Evolutionary conservation across 2,888 invertebrate genomes (phyloP), one percentile per base, ranked within the genome.

Genomic region (Coremacera marginata): DNA sequence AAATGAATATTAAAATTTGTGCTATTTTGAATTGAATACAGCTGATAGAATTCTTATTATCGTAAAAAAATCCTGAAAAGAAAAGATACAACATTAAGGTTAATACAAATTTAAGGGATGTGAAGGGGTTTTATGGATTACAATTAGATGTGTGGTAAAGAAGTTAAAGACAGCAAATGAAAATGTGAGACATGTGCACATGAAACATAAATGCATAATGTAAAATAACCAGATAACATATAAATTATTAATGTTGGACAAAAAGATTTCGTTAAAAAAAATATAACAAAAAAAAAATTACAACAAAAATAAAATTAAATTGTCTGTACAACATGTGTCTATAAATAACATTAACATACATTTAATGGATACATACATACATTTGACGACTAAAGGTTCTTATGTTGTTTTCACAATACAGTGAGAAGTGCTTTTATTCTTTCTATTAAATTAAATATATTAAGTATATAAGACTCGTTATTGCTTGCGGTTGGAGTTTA

Each of bases 261-360:
- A 63, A 9, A 63, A 34, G 3, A 34, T 31, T 27, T 27, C 7
- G 5, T 22, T 27, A 4, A 22, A 60, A n/a, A 19, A 62, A 63
- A 63, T 55, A 55, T 34, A 63, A 63, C 51, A 68, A 51, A 27
- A 68, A 25, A 25, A 63, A 37, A 5, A 14, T 16, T 51, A 71
- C 37, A 57, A 25, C 8, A 27, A 68, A 22, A 37, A 22, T 51
- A 9, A 57, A 34, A 14, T 7, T 8, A 68, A 55, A 60, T 70
- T 67, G 37, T 79, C n/a, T 77, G 52, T 52, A 67, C 67, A 74
- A 76, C 77, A 71, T 55, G 70, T 70, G 31, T 79, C 75, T 77
- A 77, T 77, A 73, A 77, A 79, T 75, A 77, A 67, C 62, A 60
- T 44, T n/a, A 62, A 74, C 52, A 73, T 62, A 73, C 44, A 67